Conservation (phyloP, 1,140 invertebrate genomes). For the Nasonia vitripennis region DNA sequence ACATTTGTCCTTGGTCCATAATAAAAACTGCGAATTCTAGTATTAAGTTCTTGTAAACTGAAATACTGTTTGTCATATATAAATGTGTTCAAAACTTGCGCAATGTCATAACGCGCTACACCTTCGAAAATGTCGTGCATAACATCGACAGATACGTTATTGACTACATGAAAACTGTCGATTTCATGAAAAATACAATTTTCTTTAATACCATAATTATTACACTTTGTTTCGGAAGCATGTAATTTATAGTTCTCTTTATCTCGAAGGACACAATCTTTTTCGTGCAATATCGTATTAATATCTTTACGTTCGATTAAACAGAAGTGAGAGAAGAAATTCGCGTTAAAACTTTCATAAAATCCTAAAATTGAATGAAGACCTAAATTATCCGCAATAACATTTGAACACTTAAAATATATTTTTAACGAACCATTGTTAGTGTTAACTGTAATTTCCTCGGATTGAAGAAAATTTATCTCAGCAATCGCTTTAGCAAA, state of each 20-base stretch:
- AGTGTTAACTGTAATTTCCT: slow-evolving; percentile 28
- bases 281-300: slow-evolving; percentile 17
- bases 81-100: slow-evolving; percentile 40
- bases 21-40: slow-evolving; percentile 32
- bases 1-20: slow-evolving; percentile 24
- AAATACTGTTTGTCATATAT: slow-evolving; percentile 43
- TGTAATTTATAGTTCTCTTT: slow-evolving; percentile 14
- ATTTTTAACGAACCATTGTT: slow-evolving; percentile 1
- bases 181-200: slow-evolving; percentile 41
- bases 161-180: slow-evolving; percentile 24
- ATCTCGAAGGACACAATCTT: slow-evolving; percentile 26
- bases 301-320: slow-evolving; percentile 22
- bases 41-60: slow-evolving; percentile 40
- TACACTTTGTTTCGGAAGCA: background rate
- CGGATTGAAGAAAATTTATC: slow-evolving; percentile 47
- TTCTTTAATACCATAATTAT: slow-evolving; percentile 37
- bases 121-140: slow-evolving; percentile 51
- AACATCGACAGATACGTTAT: slow-evolving; percentile 45
- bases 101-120: slow-evolving; percentile 39
- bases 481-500: slow-evolving; percentile 52
- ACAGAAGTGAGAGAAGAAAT: slow-evolving; percentile 49
- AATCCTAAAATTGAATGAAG: slow-evolving; percentile 53
- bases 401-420: slow-evolving; percentile 42
- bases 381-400: slow-evolving; percentile 41
- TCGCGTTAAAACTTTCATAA: slow-evolving; percentile 47